Percentiles rank a stretch among this genome's conserved stretches.
Conservation (phyloP, 2,888 invertebrate genomes). For the Cheiracanthium punctorium region DNA sequence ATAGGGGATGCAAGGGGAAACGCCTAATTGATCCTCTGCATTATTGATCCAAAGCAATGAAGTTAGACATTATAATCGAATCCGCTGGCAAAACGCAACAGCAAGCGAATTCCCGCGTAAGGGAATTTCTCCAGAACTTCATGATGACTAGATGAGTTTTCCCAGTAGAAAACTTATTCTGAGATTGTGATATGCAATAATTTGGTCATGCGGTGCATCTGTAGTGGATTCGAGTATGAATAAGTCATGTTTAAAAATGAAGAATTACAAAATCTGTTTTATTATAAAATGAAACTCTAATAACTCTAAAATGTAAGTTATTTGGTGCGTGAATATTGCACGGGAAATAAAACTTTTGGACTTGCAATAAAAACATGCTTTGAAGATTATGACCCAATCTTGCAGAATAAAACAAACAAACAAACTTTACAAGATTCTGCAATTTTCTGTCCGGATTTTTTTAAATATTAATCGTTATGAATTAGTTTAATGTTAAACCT, state of each 20-base stretch:
- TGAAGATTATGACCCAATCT: too few relatives aligned
- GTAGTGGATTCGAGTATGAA: not conserved
- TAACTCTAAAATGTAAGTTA: not conserved
- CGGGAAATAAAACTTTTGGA: too few relatives aligned
- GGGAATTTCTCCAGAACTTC: not conserved
- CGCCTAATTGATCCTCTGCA: slow-evolving; percentile 25
- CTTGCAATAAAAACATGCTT: too few relatives aligned
- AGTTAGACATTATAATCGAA: slow-evolving; percentile 6
- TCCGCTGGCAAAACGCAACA: not conserved
- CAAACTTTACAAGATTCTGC: too few relatives aligned
- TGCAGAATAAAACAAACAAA: too few relatives aligned
- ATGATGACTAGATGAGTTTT: not conserved
- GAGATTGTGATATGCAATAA: not conserved
- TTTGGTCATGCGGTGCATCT: not conserved
- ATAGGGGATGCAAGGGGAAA: slow-evolving; percentile 3
- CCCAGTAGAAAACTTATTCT: not conserved
- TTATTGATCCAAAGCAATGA: slow-evolving; percentile 18
- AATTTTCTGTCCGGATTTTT: too few relatives aligned
- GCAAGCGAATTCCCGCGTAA: not conserved
- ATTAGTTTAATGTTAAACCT: too few relatives aligned
- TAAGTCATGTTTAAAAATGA: not conserved
- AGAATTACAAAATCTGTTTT: too few relatives aligned
- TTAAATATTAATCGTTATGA: too few relatives aligned
- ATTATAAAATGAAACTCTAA: too few relatives aligned
- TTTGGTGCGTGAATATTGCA: too few relatives aligned